Base-by-base conservation (phyloP, 2,888 invertebrate species). In the Aethes cnicana region DNA sequence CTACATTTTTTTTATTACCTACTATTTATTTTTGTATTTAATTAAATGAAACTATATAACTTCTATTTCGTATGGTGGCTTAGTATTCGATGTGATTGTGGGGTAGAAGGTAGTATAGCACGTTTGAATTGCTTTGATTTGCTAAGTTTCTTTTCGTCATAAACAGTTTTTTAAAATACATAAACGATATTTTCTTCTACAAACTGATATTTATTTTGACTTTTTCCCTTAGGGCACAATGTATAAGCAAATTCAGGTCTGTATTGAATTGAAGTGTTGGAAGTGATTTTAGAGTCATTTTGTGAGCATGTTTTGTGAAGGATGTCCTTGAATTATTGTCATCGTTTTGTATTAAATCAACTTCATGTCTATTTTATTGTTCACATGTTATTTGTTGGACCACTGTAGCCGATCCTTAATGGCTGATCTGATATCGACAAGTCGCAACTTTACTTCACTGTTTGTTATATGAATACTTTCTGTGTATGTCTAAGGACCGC, bases 211-310 rank as follows among this genome's bases (percentile, higher is more conserved):
- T 68, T 58, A 64, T 66, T 65, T 68, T 68, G 37, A 63, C 69
- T 85, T 88, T 81, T 84, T 72, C 88, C 82, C 79, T 76, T 87
- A 90, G 90, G 89, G 75, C 76, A 84, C 89, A 85, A 84, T 87
- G 74, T 90, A 78, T 90, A 90, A 90, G 72, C 88, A 89, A 83
- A 90, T 90, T 70, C 87, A 90, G 90, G 90, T 90, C 83, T 85
- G 90, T 90, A 90, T 66, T 70, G 58, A 68, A 61, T 66, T 68
- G 62, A 68, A 67, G 46, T 69, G 61, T 69, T 80, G 74, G 68
- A 76, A 78, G 78, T 84, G 75, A 80, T 76, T 77, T 84, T 78
- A 73, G 73, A 71, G 64, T 72, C 68, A 62, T 61, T 66, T 68
- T 74, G 62, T 73, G 64, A 62, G 84, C 81, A 81, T 83, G 84